Conservation (phyloP, 2,888 invertebrate genomes). For the Magallana nippona region DNA sequence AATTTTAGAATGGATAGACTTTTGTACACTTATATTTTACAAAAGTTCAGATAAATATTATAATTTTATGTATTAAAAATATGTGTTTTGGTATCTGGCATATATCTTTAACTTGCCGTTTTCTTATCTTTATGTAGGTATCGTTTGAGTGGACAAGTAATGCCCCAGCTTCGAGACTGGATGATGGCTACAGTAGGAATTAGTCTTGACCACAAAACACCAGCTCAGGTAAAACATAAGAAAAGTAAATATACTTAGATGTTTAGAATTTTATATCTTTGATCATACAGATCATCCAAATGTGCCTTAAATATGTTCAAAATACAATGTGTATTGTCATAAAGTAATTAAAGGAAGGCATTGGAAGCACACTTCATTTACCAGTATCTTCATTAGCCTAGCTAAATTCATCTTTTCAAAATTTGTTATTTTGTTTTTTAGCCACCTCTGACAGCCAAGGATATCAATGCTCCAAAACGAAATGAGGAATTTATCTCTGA, state of each 20-base stretch:
- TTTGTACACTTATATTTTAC: background rate
- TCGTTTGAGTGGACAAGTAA: slow-evolving; percentile 78
- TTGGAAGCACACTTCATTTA: background rate
- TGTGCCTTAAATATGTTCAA: too few relatives aligned
- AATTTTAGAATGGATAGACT: slow-evolving; percentile 46
- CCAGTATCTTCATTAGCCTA: too few relatives aligned
- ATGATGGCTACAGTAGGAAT: slow-evolving; percentile 87
- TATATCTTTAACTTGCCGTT: background rate
- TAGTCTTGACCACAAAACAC: slow-evolving; percentile 80
- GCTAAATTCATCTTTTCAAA: too few relatives aligned
- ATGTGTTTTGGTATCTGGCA: background rate
- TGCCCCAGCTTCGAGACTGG: slow-evolving; percentile 92
- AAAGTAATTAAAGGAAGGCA: too few relatives aligned
- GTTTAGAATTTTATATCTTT: too few relatives aligned
- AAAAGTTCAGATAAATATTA: background rate
- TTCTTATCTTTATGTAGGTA: slow-evolving; percentile 75
- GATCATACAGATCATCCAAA: too few relatives aligned
- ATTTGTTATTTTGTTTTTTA: slow-evolving; percentile 54
- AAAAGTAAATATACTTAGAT: background rate
- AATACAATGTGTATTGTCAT: too few relatives aligned
- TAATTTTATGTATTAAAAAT: background rate
- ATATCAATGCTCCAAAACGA: slow-evolving; percentile 86
- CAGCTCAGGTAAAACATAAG: slow-evolving; percentile 79
- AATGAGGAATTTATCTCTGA: slow-evolving; percentile 84
- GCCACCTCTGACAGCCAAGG: slow-evolving; percentile 81